Conservation (phyloP, 2,113 vertebrate genomes). For the Eleginops maclovinus region DNA sequence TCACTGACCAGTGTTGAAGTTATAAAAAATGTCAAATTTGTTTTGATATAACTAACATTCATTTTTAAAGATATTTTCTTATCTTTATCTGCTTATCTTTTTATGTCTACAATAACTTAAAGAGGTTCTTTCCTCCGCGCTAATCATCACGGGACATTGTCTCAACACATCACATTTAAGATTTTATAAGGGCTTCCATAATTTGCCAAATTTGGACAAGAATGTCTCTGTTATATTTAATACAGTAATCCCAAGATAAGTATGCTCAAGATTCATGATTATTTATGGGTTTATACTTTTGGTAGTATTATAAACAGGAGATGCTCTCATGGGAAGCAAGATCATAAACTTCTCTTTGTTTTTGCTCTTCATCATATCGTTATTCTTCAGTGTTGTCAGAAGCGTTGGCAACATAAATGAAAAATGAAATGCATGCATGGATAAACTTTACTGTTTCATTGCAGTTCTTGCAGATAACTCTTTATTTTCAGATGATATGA, state of each 20-base stretch:
- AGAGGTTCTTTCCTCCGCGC: not conserved
- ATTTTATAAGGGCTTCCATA: not conserved
- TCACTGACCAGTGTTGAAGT: not conserved
- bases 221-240: not conserved
- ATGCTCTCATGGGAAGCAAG: not conserved
- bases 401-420: not conserved
- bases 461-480: not conserved
- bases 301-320: not conserved
- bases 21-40: not conserved
- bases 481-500: not conserved
- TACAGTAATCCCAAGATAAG: too few relatives aligned
- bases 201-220: not conserved
- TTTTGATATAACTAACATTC: not conserved
- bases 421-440: not conserved
- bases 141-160: not conserved
- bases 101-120: not conserved
- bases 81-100: not conserved
- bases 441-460: not conserved
- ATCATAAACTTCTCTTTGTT: not conserved
- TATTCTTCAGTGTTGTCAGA: not conserved
- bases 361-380: not conserved
- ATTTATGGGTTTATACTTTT: constrained; percentile 11
- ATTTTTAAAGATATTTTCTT: not conserved
- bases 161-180: not conserved
- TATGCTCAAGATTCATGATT: constrained; percentile 9